Evolutionary conservation across 2,888 invertebrate species (phyloP), one percentile per base, ranked within the genome.

Genomic region (Ramazzottius varieornatus): DNA sequence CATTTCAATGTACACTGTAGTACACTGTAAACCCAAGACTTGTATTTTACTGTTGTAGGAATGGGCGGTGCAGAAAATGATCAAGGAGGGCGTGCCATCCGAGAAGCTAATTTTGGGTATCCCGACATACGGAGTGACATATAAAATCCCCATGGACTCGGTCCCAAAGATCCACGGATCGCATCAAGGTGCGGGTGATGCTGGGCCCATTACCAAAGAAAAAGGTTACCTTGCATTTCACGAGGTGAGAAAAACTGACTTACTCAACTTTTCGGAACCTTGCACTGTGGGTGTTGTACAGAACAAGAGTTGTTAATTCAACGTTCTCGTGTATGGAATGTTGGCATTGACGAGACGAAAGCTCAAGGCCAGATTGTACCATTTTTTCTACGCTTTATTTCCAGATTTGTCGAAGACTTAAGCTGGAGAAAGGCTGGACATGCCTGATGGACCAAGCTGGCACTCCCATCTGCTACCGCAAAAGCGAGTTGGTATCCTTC

Each of bases 181-280:
- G 0, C 84, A 90, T 0, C 88, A 89, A 72, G 90, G 89, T 0
- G 89, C 91, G 0, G 91, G 91, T 0, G 85, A 85, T 66, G 86
- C 88, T 75, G 91, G 91, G 1, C 88, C 88, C 67, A 88, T 88
- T 1, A 91, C 91, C 0, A 81, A 88, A 70, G 91, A 92, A 76
- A 89, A 89, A 71, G 91, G 92, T 67, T 92, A 90, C 73, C 78
- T 91, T 70, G 88, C 91, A 32, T 91, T 89, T 73, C 91, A 90
- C 74, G 91, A 91, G 81, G 88, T 88, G 72, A 71, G 72, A 66
- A 40, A 40, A 40, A 8, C 40, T 20, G 8, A 40, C 8, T 40
- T 20, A 40, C 40, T 40, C 13, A 13, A 8, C 40, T 40, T 40
- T 8, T 40, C 40, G 40, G 13, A 20, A 40, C 40, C n/a, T n/a